Conservation (phyloP, 2,888 invertebrate species). For the Taenaris catops region DNA sequence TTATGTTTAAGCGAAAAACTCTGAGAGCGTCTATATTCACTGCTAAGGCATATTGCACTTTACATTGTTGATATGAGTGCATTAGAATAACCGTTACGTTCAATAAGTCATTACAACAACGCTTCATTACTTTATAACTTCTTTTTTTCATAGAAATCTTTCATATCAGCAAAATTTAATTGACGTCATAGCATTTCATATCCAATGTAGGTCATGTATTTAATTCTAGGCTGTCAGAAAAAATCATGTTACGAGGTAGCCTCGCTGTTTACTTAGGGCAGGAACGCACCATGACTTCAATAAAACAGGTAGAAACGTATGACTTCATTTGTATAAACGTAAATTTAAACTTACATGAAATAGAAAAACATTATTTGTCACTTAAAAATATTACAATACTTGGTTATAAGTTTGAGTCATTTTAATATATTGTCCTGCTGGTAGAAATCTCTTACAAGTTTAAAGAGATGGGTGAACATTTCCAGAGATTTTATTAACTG, state of each 20-base stretch:
- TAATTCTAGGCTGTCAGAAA: slow-evolving; percentile 51
- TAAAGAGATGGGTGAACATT: too few relatives aligned
- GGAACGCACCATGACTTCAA: not conserved
- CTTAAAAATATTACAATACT: too few relatives aligned
- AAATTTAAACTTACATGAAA: too few relatives aligned
- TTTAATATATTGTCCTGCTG: too few relatives aligned
- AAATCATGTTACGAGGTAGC: slow-evolving; percentile 40
- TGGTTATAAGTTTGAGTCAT: too few relatives aligned
- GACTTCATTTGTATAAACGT: too few relatives aligned
- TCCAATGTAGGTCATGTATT: slow-evolving; percentile 64
- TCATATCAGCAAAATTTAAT: slow-evolving; percentile 23
- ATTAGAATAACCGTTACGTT: not conserved
- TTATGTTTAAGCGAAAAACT: too few relatives aligned
- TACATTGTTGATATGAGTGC: not conserved
- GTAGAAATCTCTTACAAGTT: too few relatives aligned
- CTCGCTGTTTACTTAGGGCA: slow-evolving; percentile 40
- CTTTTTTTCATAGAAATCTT: slow-evolving; percentile 15
- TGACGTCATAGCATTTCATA: slow-evolving; percentile 61
- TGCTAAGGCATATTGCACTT: not conserved
- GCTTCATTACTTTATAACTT: not conserved
- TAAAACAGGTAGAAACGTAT: too few relatives aligned
- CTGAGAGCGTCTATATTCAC: too few relatives aligned
- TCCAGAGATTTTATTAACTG: too few relatives aligned
- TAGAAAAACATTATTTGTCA: too few relatives aligned
- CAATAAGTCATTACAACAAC: not conserved